A percentile compares a stretch with the other conserved stretches of the same genome.
These are phyloP conservation scores for Hirtodrosophila duncani DNA, from an alignment of 2,888 invertebrate species.

Conservation along the genomic window DNA sequence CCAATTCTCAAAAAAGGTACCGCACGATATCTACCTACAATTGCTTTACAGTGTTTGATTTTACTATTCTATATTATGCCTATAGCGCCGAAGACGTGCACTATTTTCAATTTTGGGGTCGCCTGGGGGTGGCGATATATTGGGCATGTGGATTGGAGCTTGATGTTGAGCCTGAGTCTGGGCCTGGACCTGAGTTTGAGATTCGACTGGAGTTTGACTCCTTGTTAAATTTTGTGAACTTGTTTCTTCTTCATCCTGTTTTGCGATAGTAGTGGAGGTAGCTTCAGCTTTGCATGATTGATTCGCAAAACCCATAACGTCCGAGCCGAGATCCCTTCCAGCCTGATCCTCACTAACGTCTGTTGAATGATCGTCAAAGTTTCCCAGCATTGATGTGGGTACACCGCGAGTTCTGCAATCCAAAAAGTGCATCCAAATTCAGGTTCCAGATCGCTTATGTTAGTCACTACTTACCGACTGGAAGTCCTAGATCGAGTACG, in stretches of 20 bases:
- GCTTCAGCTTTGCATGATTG: constrained; percentile 2
- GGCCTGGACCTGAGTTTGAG: no score
- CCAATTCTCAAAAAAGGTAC: no score
- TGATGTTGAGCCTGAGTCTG: no score
- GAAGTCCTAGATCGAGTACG: constrained; percentile 81
- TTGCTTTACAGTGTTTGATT: no score
- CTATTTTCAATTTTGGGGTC: constrained; percentile 78
- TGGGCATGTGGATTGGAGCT: no score
- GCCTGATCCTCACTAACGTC: constrained; percentile 70
- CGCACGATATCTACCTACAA: no score
- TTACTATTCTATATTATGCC: constrained; percentile 75
- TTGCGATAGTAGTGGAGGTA: constrained; percentile 11
- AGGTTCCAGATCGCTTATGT: no score
- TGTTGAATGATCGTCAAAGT: constrained; percentile 73
- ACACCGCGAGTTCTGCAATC: constrained; percentile 78
- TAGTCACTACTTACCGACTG: constrained; percentile 66
- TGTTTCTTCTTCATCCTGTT: constrained; percentile 34
- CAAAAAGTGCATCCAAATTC: no score
- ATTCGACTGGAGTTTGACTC: constrained; percentile 55
- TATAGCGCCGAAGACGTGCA: constrained; percentile 77
- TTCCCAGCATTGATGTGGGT: constrained; percentile 78
- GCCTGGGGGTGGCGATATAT: constrained; percentile 77
- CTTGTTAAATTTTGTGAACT: constrained; percentile 40
- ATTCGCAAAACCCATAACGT: constrained; percentile 13
- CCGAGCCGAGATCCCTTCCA: constrained; percentile 9